Evolutionary conservation across 2,797 vertebrate genomes (phyloP), one percentile per base, ranked within the genome.

Genomic region (Euphonia xanthogaster): DNA sequence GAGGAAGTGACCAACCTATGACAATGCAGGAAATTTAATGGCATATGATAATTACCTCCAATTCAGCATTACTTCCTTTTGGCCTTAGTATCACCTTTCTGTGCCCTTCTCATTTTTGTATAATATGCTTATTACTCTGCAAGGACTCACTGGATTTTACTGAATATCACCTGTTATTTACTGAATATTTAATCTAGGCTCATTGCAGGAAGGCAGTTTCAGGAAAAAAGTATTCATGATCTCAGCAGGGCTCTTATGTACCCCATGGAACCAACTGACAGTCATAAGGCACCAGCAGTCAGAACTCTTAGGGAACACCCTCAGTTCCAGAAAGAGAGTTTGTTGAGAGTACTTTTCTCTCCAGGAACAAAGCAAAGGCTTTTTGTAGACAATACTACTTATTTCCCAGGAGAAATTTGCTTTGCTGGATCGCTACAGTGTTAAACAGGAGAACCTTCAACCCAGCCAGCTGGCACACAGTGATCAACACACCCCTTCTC

Each of bases 61-160:
- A 91, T 75, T 94, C 70, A 89, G 74, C 7, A 2, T 65, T 81
- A 61, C 45, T 94, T 96, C 93, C 93, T 92, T 78, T 88, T 48
- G 45, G 65, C 65, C 86, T 88, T 30, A 80, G 33, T 47, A 81
- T 67, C 73, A 77, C 37, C 73, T 75, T 92, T 91, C 50, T 61
- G 66, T 80, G 37, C 23, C 37, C 55, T 66, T 55, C 35, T 83
- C 25, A 7, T 63, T 77, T 91, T 68, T 57, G 66, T 65, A 50
- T 45, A 74, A 61, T 25, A 20, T n/a, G 27, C 72, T 93, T 71
- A 73, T 67, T 48, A 66, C 17, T 60, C 76, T 80, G 73, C 70
- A 88, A 92, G 57, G 73, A 88, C 57, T 67, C 53, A 30, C 0
- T 58, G 48, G 37, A 48, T 88, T 93, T 80, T 55, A 73, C 4